phyloP scores from a whole-genome alignment of 92 coral and sea anemone genomes.

The Montipora capitata region DNA sequence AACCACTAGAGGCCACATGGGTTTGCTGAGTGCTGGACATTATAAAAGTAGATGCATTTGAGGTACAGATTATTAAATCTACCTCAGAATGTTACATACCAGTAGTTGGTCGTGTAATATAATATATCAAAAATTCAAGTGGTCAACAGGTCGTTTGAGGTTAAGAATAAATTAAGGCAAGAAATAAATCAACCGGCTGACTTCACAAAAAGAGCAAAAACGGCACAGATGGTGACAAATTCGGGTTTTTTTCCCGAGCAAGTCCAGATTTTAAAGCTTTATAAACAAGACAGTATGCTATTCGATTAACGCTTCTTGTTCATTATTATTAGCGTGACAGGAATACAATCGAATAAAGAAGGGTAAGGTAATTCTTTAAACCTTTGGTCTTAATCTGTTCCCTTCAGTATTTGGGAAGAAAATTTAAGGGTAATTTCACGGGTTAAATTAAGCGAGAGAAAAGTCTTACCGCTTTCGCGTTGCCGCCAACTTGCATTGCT shows the following conservation, averaged over 20 bases:
- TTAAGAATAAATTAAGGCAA: neutral
- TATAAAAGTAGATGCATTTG: too few relatives aligned
- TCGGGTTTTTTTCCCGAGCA: too few relatives aligned
- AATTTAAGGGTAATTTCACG: neutral
- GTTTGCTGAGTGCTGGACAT: too few relatives aligned
- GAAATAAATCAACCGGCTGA: slow-evolving; percentile 21
- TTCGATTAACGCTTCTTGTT: slow-evolving; percentile 8
- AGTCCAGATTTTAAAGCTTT: too few relatives aligned
- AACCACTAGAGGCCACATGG: too few relatives aligned
- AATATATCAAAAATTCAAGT: slow-evolving; percentile 10
- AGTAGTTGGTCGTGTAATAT: neutral
- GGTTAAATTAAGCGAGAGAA: neutral
- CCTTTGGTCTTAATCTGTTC: neutral
- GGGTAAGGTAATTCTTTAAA: neutral
- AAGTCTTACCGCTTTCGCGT: slow-evolving; percentile 98
- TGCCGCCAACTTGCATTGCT: slow-evolving; percentile 99
- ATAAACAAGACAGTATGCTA: too few relatives aligned
- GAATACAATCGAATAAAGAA: neutral
- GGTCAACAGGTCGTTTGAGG: slow-evolving; percentile 44
- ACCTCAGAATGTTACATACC: too few relatives aligned
- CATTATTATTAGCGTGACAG: too few relatives aligned
- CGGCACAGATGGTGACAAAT: neutral
- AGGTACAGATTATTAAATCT: too few relatives aligned
- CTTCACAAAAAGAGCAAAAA: neutral
- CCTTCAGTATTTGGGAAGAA: neutral